Evolutionary conservation across 2,797 vertebrate genomes (phyloP), one percentile per base, ranked within the genome.

Genomic region (Phoeniculus purpureus): DNA sequence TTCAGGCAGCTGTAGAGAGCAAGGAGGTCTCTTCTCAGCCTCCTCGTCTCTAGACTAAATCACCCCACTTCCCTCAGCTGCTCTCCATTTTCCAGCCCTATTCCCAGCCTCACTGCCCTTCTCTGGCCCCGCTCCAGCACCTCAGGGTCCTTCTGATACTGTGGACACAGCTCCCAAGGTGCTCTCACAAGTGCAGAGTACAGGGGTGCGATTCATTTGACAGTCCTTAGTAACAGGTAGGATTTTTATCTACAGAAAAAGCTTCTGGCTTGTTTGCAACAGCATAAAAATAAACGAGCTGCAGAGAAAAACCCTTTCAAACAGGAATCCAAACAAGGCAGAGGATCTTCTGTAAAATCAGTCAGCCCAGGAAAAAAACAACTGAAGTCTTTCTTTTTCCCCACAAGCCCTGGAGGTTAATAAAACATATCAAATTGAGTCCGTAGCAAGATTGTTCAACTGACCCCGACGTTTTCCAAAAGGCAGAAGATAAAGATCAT

Each of bases 401-500:
- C 58, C 2, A 9, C 21, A 71, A 72, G 25, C 51, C 85, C 71
- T 79, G n/a, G n/a, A 91, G 66, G 45, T 85, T 91, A 91, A 93
- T 87, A 87, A 94, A 92, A 81, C 54, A 88, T 12, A 88, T 37
- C 83, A 73, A 89, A 73, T 31, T 76, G 66, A 92, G n/a, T 76
- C 50, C 77, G 51, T 48, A 81, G 76, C 51, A 92, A 5, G 9
- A 92, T 50, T 89, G 83, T 75, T 92, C 90, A 93, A 92, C 80
- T 89, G 94, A 89, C 66, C 89, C 70, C 65, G 45, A 88, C 85
- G 40, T 86, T 82, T 93, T 93, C 81, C 75, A 79, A 71, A 92
- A 92, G 43, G 61, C 48, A 7, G 58, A 81, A 81, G 75, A 86
- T 76, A 77, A 93, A 85, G 43, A 83, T 89, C 83, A 89, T 56